A percentile compares a stretch with the other conserved stretches of the same genome.
Conservation (phyloP, 35 echinoderm and acorn worm species). For the Diadema setosum region DNA sequence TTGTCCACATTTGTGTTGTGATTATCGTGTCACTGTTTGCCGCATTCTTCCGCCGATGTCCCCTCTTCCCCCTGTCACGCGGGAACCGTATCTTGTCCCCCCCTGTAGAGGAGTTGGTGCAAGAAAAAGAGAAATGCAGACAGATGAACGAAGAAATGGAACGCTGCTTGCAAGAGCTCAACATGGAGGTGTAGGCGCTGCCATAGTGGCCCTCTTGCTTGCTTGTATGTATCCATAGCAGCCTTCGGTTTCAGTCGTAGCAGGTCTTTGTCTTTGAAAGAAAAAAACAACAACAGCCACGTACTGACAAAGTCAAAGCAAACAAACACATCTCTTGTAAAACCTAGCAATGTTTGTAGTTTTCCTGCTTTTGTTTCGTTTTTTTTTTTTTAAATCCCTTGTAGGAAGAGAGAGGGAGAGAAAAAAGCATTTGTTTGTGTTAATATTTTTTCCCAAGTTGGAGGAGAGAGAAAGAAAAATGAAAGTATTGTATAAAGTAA, state of each 20-base stretch:
- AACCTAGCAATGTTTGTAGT: no score
- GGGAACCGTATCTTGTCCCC: background rate
- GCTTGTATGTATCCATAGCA: slow-evolving; percentile 12
- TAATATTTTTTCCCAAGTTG: background rate
- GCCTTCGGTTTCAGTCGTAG: background rate
- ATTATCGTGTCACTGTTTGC: no score
- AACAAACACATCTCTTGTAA: no score
- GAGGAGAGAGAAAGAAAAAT: background rate
- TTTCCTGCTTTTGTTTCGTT: background rate
- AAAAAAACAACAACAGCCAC: background rate
- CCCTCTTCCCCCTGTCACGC: no score
- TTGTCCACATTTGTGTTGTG: no score
- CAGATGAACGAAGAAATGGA: slow-evolving; percentile 11
- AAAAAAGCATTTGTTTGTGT: no score
- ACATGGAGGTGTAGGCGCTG: background rate
- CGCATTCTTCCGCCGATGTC: no score
- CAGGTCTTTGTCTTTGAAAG: background rate
- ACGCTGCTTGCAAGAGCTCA: slow-evolving; percentile 19
- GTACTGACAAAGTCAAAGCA: background rate
- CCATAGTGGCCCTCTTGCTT: background rate
- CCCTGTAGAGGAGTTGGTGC: background rate
- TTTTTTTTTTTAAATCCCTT: background rate
- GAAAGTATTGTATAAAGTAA: slow-evolving; percentile 9
- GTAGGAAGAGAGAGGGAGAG: background rate
- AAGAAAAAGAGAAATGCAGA: background rate